Evolutionary conservation across 53 echinoderm and acorn worm species (phyloP).

Genomic region (Echinometra lucunter): DNA sequence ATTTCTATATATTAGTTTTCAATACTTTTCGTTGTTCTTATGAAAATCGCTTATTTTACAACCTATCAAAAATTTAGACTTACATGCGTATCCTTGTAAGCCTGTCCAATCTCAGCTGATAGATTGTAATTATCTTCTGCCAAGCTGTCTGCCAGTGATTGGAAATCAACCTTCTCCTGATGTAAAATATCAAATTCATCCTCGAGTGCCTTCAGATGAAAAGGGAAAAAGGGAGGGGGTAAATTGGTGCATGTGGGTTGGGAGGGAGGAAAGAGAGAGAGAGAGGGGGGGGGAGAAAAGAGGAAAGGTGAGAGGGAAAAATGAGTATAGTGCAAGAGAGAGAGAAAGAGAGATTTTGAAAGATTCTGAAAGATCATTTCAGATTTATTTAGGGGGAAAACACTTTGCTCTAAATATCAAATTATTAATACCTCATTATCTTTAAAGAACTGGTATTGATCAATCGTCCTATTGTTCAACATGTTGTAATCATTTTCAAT

Average conservation of each 20-base stretch:
- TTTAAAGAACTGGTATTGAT: too few relatives aligned
- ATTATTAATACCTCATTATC: too few relatives aligned
- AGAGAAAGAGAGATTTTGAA: neutral
- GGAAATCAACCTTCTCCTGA: neutral
- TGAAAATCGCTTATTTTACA: neutral
- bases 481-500: too few relatives aligned
- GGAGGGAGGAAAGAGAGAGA: neutral
- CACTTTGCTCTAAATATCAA: too few relatives aligned
- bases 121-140: slow-evolving; percentile 1
- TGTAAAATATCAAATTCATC: neutral
- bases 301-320: neutral
- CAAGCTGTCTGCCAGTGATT: neutral
- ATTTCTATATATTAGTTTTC: neutral
- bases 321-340: too few relatives aligned
- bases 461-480: too few relatives aligned
- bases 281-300: neutral
- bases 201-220: neutral
- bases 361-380: too few relatives aligned
- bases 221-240: too few relatives aligned
- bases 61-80: neutral
- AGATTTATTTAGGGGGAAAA: too few relatives aligned
- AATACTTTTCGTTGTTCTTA: neutral
- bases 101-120: neutral
- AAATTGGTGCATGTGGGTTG: too few relatives aligned
- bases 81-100: neutral